Base-by-base conservation (phyloP, 1,140 invertebrate genomes). In the Acromyrmex heyeri region DNA sequence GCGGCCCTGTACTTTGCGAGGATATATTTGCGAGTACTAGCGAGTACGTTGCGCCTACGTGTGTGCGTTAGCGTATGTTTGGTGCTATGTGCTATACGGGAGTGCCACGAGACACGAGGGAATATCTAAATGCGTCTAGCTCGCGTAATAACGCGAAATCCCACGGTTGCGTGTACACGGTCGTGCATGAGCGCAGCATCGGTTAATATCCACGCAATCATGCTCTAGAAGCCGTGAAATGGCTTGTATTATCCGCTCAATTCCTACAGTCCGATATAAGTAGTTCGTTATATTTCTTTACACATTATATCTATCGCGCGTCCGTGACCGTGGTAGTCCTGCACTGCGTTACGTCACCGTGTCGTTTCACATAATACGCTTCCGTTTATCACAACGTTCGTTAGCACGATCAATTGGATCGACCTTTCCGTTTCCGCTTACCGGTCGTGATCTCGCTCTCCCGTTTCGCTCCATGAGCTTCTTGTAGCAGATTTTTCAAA, bases 111-210 rank as follows among this genome's bases (percentile, higher is more conserved):
- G 79, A 83, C 79, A 83, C 79, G 53, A 57, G 55, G 69, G 8
- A 61, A 61, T 83, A 83, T 83, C 69, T 83, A 78, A 85, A 85
- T 78, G 73, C 59, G 16, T 34, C 38, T 18, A 16, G 44, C 72
- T 77, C 57, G 59, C 61, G 59, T 76, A 78, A 85, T 77, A 87
- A 86, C 79, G 88, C 86, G 70, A 90, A 90, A 76, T 90, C 88
- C 59, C 89, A 90, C 88, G 89, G 44, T 77, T 75, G 61, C 55
- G 67, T 78, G 73, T 67, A 78, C 50, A 34, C 27, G 62, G 72
- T 78, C 73, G 75, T 78, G 69, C 79, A 65, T 65, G 73, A 65
- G 69, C 73, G 73, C 73, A 21, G 61, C 59, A 21, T 48, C 67
- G 73, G 59, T 85, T 85, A 85, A 85, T 85, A 77, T 85, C 59